Evolutionary conservation across 2,888 invertebrate genomes (phyloP).

Genomic region (Cremastinae sp.): DNA sequence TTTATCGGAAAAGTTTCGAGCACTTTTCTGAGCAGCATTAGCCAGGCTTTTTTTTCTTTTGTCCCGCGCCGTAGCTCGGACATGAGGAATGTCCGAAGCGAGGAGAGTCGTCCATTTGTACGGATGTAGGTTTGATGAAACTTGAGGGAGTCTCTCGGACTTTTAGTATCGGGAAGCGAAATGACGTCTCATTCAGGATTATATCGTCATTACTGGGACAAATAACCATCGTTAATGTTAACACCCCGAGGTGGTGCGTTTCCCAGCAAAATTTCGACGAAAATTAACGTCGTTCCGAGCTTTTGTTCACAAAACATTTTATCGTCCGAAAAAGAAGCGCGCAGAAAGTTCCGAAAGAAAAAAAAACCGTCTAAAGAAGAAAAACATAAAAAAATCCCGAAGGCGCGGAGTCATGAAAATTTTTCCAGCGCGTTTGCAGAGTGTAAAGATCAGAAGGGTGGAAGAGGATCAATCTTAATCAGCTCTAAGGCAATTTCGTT

Average conservation of each 20-base stretch:
- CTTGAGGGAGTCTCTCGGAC: slow-evolving; percentile 20
- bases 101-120: slow-evolving; percentile 32
- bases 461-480: slow-evolving; percentile 55
- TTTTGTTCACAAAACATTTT: neutral
- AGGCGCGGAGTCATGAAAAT: neutral
- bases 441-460: slow-evolving; percentile 10
- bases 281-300: neutral
- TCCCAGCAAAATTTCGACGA: slow-evolving; percentile 11
- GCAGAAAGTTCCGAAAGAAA: no score
- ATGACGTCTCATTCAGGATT: slow-evolving; percentile 62
- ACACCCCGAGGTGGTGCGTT: slow-evolving; percentile 9
- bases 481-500: slow-evolving; percentile 40
- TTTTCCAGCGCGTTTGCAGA: slow-evolving; percentile 21
- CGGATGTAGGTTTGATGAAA: slow-evolving; percentile 42
- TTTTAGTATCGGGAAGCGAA: slow-evolving; percentile 42
- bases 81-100: slow-evolving; percentile 4
- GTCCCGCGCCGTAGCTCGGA: neutral
- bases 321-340: no score
- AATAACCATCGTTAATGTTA: slow-evolving; percentile 62
- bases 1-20: neutral
- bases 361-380: no score
- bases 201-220: slow-evolving; percentile 62
- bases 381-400: no score
- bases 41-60: neutral
- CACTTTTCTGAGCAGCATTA: neutral